Conservation (phyloP, 1,140 invertebrate species). For the Lordiphosa clarofinis region DNA sequence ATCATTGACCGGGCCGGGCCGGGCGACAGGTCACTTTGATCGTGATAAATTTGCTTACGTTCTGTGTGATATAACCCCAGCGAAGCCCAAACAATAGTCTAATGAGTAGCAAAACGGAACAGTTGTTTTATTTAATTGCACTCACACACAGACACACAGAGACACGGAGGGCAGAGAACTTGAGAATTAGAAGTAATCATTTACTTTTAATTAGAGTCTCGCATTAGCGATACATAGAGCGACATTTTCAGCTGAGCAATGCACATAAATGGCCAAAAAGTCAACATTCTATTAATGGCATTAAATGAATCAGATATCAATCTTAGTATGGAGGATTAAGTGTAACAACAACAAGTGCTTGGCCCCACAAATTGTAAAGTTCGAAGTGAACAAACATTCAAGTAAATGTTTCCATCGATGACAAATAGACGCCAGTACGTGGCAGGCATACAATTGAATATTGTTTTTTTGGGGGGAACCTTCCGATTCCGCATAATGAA, state of each 20-base stretch:
- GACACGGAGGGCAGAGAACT: neutral
- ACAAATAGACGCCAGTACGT: constrained; percentile 30
- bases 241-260: constrained; percentile 1
- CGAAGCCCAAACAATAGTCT: constrained; percentile 33
- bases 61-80: constrained; percentile 27
- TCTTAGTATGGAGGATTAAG: too few relatives aligned
- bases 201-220: constrained; percentile 23
- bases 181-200: constrained; percentile 5
- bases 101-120: constrained; percentile 42
- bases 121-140: constrained; percentile 47
- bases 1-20: constrained; percentile 37
- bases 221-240: constrained; percentile 15
- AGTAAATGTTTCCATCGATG: neutral
- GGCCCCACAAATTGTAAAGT: too few relatives aligned
- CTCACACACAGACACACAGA: too few relatives aligned
- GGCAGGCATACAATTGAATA: constrained; percentile 29
- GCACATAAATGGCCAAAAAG: constrained; percentile 21
- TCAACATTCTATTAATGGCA: constrained; percentile 19
- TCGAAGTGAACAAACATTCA: too few relatives aligned
- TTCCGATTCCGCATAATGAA: constrained; percentile 55
- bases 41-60: constrained; percentile 1
- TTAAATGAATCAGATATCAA: constrained; percentile 1
- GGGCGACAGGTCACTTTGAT: neutral
- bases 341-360: too few relatives aligned
- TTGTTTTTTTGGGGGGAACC: constrained; percentile 14